Conservation (phyloP, 2,113 vertebrate species). For the Maccullochella peelii region DNA sequence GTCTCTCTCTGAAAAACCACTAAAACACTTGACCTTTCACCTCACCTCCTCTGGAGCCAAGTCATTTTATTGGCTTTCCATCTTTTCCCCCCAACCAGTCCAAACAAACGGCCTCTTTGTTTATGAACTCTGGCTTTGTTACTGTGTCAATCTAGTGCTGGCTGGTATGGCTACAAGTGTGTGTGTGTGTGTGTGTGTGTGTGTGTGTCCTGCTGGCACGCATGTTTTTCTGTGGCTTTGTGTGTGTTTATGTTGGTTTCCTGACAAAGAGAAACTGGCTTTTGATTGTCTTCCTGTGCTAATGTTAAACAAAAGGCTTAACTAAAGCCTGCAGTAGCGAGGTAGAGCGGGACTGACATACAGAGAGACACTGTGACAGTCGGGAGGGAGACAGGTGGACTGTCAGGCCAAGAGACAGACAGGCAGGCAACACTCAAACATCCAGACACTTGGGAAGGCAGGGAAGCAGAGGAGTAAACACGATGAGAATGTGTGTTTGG, state of each 20-base stretch:
- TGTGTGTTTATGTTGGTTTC: conserved; percentile 63
- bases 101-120: conserved; percentile 78
- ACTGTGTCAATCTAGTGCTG: conserved; percentile 61
- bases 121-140: conserved; percentile 74
- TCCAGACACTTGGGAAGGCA: conserved; percentile 50
- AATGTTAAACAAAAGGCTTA: conserved; percentile 71
- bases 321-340: conserved; percentile 57
- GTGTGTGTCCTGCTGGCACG: conserved; percentile 19
- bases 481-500: conserved; percentile 47
- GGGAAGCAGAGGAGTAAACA: conserved; percentile 51
- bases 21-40: conserved; percentile 80
- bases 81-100: conserved; percentile 60
- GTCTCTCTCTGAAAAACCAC: conserved; percentile 49
- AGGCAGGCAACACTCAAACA: conserved; percentile 65
- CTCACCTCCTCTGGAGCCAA: conserved; percentile 67
- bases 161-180: conserved; percentile 3
- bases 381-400: conserved; percentile 65
- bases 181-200: conserved; percentile 26
- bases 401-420: conserved; percentile 61
- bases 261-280: conserved; percentile 72
- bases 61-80: conserved; percentile 72
- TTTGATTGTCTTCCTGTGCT: conserved; percentile 74
- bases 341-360: conserved; percentile 10
- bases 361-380: conserved; percentile 29
- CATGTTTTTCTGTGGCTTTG: conserved; percentile 40